These are phyloP conservation scores for Diaprepes abbreviatus DNA, from an alignment of 2,888 invertebrate genomes.

Conservation along the genomic window DNA sequence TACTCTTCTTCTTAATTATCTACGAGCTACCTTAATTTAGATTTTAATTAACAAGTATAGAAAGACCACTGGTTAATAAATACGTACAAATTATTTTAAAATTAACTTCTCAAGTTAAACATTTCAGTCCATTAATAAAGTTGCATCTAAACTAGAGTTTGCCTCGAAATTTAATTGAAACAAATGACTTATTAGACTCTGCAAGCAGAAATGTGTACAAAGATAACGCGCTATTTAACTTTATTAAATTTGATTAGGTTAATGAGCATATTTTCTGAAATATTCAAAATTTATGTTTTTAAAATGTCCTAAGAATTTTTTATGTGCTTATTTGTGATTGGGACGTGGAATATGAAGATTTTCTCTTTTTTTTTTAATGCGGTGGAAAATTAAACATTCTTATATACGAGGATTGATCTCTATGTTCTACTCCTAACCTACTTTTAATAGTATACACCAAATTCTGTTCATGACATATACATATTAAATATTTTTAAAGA, in stretches of 20 bases:
- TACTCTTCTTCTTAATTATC: neutral
- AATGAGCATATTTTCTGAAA: conserved; percentile 25
- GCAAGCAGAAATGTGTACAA: conserved; percentile 28
- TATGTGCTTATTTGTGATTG: too few relatives aligned
- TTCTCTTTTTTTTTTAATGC: too few relatives aligned
- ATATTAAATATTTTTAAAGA: too few relatives aligned
- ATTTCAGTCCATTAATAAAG: conserved; percentile 37
- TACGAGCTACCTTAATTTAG: conserved; percentile 14
- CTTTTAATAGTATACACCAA: too few relatives aligned
- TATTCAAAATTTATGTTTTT: conserved; percentile 20
- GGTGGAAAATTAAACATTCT: too few relatives aligned
- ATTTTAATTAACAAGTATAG: conserved; percentile 22
- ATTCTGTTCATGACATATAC: too few relatives aligned
- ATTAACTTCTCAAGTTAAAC: conserved; percentile 32
- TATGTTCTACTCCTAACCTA: too few relatives aligned
- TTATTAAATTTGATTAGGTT: conserved; percentile 31
- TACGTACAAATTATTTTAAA: conserved; percentile 34
- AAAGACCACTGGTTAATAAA: conserved; percentile 22
- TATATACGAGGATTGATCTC: too few relatives aligned
- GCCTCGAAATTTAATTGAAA: conserved; percentile 40
- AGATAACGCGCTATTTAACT: conserved; percentile 31
- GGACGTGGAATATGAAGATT: too few relatives aligned
- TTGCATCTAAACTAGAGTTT: conserved; percentile 34
- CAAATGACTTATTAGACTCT: conserved; percentile 40
- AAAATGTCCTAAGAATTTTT: too few relatives aligned